phyloP scores from a whole-genome alignment of 2,888 invertebrate genomes.

The Alentia gelatinosa region DNA sequence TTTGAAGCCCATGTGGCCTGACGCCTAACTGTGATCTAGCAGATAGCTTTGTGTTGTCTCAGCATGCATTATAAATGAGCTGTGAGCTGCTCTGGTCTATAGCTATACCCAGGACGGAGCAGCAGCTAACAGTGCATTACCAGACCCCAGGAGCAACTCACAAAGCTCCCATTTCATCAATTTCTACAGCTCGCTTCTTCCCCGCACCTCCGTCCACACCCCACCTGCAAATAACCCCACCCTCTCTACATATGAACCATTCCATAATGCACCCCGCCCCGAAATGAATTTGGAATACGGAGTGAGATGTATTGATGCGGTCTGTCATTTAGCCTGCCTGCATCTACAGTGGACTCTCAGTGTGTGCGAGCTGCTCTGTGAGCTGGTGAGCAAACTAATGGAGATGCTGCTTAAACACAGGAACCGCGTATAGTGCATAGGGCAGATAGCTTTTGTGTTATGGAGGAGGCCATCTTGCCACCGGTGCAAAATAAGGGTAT shows the following conservation, averaged over 20 bases:
- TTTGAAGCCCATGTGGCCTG: not conserved
- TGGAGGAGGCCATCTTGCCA: no score
- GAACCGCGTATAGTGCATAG: no score
- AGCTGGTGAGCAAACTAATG: no score
- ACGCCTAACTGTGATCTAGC: not conserved
- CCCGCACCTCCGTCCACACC: not conserved
- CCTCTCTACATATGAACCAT: not conserved
- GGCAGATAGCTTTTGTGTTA: no score
- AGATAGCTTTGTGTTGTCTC: conserved; percentile 40
- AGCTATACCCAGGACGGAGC: not conserved
- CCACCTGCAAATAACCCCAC: no score
- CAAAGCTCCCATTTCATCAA: not conserved
- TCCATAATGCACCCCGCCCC: conserved; percentile 10
- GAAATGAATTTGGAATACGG: not conserved
- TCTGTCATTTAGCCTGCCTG: not conserved
- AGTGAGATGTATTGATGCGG: not conserved
- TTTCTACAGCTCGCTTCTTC: not conserved
- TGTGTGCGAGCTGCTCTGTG: no score
- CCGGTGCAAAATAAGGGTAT: no score
- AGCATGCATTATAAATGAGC: conserved; percentile 25
- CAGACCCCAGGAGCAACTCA: not conserved
- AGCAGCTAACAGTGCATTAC: not conserved
- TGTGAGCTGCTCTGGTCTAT: conserved; percentile 8
- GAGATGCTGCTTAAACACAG: no score
- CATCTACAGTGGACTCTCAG: no score